These are phyloP conservation scores for Montipora efflorescens DNA, from an alignment of 64 coral and sea anemone genomes.

Conservation along the genomic window DNA sequence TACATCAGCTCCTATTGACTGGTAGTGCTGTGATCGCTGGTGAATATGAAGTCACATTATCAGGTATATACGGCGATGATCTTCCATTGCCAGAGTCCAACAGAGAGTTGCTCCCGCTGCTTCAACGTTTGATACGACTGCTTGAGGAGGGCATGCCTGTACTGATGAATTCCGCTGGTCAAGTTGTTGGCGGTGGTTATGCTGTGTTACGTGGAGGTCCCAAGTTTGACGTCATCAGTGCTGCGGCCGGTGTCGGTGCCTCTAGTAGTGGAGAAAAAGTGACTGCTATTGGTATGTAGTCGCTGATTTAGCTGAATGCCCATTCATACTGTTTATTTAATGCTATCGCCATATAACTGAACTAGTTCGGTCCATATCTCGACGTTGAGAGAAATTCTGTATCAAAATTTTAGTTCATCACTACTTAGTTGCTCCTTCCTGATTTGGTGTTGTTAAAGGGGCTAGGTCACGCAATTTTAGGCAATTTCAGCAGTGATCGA, in stretches of 20 bases:
- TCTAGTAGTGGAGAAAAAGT: conserved; percentile 9
- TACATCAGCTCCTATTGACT: conserved; percentile 77
- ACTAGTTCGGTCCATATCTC: too few species aligned
- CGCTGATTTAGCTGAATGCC: too few species aligned
- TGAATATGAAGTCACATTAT: conserved; percentile 82
- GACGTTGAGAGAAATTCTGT: too few species aligned
- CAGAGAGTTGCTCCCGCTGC: conserved; percentile 89
- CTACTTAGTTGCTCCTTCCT: not conserved
- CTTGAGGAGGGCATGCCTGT: conserved; percentile 87
- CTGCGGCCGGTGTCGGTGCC: not conserved
- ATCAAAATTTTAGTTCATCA: too few species aligned
- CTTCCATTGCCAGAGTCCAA: conserved; percentile 86
- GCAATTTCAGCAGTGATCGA: too few species aligned
- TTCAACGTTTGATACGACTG: conserved; percentile 91
- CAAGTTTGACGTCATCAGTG: conserved; percentile 22
- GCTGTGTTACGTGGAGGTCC: conserved; percentile 62
- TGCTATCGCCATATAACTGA: too few species aligned
- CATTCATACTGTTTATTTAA: too few species aligned
- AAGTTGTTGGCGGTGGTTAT: conserved; percentile 75
- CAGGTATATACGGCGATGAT: conserved; percentile 93
- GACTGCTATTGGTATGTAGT: conserved; percentile 16
- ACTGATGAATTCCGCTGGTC: conserved; percentile 79
- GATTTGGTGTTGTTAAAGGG: too few species aligned
- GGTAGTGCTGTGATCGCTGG: conserved; percentile 79
- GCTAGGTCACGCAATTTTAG: too few species aligned